Conservation (phyloP, 2,113 vertebrate species). For the Octodon degus region DNA sequence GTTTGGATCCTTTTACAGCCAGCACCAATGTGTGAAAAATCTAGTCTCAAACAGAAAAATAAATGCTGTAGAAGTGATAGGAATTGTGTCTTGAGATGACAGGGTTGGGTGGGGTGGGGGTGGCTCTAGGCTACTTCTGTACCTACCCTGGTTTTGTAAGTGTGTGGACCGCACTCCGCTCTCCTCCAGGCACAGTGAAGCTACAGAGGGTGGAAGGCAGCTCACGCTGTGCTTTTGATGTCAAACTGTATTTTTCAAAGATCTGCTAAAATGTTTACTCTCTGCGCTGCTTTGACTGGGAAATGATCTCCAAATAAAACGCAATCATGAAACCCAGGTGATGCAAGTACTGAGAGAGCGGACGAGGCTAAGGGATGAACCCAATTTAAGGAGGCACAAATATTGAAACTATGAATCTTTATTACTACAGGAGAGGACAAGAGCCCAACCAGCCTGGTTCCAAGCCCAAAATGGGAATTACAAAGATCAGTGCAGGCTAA, state of each 20-base stretch:
- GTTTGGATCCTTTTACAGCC: background rate
- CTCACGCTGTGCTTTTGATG: constrained; percentile 39
- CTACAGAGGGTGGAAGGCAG: background rate
- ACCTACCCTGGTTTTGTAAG: background rate
- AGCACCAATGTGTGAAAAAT: background rate
- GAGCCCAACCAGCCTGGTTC: background rate
- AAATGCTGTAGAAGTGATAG: background rate
- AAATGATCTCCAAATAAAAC: constrained; percentile 32
- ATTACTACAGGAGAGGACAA: background rate
- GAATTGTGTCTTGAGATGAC: background rate
- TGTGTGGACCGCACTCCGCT: background rate
- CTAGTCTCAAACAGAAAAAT: constrained; percentile 5
- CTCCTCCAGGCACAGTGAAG: background rate
- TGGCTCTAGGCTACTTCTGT: background rate
- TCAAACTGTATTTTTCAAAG: constrained; percentile 35
- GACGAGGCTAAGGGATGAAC: background rate
- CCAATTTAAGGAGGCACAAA: background rate
- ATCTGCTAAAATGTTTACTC: constrained; percentile 44
- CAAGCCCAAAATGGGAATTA: background rate
- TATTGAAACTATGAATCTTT: background rate
- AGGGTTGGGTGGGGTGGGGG: background rate
- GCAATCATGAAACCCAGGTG: background rate
- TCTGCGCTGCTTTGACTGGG: constrained; percentile 45
- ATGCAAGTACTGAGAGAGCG: background rate
- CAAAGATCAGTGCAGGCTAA: background rate